Conservation (phyloP, 2,797 vertebrate species). For the Pseudochirops corinnae region DNA sequence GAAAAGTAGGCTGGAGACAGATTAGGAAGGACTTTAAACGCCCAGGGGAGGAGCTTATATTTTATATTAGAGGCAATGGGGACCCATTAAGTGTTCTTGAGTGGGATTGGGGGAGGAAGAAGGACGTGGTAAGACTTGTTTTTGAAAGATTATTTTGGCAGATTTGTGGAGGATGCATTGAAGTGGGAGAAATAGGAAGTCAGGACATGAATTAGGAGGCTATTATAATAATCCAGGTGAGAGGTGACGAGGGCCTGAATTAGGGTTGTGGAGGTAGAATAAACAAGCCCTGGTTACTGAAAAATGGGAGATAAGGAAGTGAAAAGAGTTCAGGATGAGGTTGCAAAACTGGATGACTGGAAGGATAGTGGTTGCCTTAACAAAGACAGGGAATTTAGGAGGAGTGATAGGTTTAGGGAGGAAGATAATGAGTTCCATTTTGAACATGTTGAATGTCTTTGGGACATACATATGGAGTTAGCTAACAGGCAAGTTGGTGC, state of each 20-base stretch:
- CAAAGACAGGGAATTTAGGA: not conserved
- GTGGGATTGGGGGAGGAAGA: not conserved
- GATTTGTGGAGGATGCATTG: not conserved
- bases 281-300: not conserved
- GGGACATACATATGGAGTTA: not conserved
- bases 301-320: not conserved
- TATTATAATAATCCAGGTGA: not conserved
- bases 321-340: not conserved
- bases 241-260: not conserved
- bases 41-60: not conserved
- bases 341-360: not conserved
- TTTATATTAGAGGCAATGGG: not conserved
- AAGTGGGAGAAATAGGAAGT: not conserved
- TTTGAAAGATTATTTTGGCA: not conserved
- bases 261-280: not conserved
- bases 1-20: not conserved
- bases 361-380: not conserved
- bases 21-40: not conserved
- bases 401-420: not conserved
- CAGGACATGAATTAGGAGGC: not conserved
- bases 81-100: not conserved
- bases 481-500: not conserved
- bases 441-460: not conserved
- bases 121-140: not conserved
- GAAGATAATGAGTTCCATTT: not conserved